Conservation (phyloP, 2,113 vertebrate genomes). For the Rhegmatorhina hoffmannsi region DNA sequence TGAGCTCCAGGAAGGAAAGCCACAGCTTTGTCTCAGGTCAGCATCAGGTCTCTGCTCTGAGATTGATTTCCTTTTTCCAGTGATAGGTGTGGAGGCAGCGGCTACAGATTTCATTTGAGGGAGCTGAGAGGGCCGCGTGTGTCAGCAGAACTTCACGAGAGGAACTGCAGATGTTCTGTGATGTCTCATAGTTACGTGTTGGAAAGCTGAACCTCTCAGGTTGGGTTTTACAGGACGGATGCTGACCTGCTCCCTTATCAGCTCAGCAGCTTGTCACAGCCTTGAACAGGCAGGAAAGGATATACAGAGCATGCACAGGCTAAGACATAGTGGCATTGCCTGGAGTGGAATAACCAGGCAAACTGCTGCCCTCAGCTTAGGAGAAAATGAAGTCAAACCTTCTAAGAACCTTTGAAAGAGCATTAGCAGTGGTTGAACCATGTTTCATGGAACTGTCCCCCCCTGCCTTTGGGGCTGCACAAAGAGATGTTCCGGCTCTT, state of each 20-base stretch:
- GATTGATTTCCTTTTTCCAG: conserved; percentile 14
- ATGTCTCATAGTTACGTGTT: neutral
- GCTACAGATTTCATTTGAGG: neutral
- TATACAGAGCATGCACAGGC: neutral
- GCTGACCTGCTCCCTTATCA: neutral
- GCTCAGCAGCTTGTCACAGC: neutral
- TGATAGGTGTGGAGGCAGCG: neutral
- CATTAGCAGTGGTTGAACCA: rapidly evolving
- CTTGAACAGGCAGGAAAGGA: neutral
- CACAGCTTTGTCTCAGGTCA: neutral
- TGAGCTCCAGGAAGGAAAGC: neutral
- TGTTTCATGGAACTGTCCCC: neutral
- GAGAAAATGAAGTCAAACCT: neutral
- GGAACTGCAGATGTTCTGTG: neutral
- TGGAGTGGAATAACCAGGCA: neutral
- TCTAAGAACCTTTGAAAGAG: neutral
- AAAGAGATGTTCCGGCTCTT: neutral
- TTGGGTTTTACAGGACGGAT: neutral
- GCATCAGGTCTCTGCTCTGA: neutral
- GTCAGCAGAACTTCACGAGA: neutral
- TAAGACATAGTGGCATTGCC: neutral
- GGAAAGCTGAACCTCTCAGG: neutral
- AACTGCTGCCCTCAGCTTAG: neutral
- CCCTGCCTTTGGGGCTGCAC: neutral
- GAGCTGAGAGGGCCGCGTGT: neutral